Percentiles rank a stretch among this genome's conserved stretches.
Conservation (phyloP, 2,113 vertebrate species). For the Ramphastos sulfuratus region DNA sequence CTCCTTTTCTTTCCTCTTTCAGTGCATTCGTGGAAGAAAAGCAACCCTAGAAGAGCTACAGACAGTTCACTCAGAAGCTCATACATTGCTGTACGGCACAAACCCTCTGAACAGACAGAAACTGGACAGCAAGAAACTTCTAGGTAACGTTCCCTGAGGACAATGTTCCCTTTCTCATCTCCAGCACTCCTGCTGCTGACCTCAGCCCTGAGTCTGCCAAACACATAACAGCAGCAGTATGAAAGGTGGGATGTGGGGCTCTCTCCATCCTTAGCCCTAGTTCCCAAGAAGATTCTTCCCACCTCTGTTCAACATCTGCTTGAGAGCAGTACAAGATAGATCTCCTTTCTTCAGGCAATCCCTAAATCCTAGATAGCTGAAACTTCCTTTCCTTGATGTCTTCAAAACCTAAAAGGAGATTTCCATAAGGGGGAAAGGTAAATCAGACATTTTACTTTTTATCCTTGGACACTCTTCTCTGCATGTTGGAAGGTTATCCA, state of each 20-base stretch:
- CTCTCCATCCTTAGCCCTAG: not conserved
- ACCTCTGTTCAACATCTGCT: fast-evolving
- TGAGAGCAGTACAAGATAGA: not conserved
- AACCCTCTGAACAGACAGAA: conserved; percentile 96
- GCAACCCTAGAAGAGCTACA: conserved; percentile 95
- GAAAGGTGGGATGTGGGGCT: not conserved
- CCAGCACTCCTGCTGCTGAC: too few relatives aligned
- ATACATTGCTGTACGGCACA: conserved; percentile 93
- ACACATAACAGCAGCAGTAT: not conserved
- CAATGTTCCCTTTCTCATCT: not conserved
- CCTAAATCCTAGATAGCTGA: not conserved
- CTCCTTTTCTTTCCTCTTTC: not conserved
- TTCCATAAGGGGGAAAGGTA: not conserved
- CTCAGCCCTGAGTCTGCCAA: not conserved
- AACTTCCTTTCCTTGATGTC: not conserved
- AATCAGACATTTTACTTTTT: not conserved
- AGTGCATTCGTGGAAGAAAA: conserved; percentile 95
- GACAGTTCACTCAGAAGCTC: conserved; percentile 92
- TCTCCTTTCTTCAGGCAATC: not conserved
- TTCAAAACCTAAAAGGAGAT: not conserved
- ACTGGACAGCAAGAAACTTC: conserved; percentile 91
- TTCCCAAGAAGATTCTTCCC: not conserved
- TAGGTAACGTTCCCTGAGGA: conserved; percentile 52
- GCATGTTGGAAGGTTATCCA: not conserved
- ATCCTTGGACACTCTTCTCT: not conserved